Evolutionary conservation across 2,888 invertebrate species (phyloP), one percentile per base, ranked within the genome.

Genomic region (Drepanosiphum platanoidis): DNA sequence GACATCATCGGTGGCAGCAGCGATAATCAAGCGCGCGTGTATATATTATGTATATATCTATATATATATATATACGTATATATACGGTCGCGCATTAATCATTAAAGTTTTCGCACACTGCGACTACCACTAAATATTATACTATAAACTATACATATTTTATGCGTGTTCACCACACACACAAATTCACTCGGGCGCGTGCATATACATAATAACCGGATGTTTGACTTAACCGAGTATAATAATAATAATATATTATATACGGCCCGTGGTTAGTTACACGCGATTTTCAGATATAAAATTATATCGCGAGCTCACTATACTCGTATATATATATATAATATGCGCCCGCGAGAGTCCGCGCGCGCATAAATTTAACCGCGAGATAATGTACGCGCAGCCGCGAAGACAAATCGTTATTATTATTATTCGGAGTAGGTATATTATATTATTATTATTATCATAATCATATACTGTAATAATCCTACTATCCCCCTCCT

Each of bases 201-300:
- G 13, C 42, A 36, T 2, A 32, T n/a, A n/a, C 30, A 46, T 46
- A 80, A 46, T 46, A 80, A 46, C 68, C 30, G 68, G 68, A 80
- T 68, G 68, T 80, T 80, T 68, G 68, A 80, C 68, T 78, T 78
- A 30, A 78, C 64, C 61, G 30, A 39, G 39, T 22, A 30, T 64
- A 34, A 78, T 64, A 34, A 78, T 64, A 58, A n/a, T 32, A 46
- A 18, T 15, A 36, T 75, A 77, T 32, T 27, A n/a, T 22, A 5
- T 18, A 46, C 22, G 42, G 30, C n/a, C 0, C 18, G 46, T 3
- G 46, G 42, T 15, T 42, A 32, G 4, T 11, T 11, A 8, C 36
- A 52, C 36, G 61, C 27, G 77, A 77, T 61, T 52, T 77, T 39
- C 27, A 36, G 52, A 75, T 75, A 36, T 27, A 27, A 61, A 61